phyloP scores from a whole-genome alignment of 2,797 vertebrate species.

The Anguilla obscura region DNA sequence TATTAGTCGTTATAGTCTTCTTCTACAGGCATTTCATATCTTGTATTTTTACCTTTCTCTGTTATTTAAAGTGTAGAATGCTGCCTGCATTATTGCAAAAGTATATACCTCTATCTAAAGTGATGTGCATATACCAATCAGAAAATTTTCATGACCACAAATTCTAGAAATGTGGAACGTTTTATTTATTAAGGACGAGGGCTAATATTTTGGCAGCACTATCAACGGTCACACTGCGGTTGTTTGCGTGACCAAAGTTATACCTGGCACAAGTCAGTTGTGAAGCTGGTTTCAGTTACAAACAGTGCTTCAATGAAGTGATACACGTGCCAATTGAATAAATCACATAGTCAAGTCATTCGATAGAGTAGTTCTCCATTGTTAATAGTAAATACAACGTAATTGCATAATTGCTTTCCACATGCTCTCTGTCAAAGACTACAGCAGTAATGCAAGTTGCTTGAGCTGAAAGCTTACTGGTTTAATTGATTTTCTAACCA shows the following conservation, averaged over 20 bases:
- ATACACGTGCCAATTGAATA: neutral
- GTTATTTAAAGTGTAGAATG: neutral
- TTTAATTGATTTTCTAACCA: slow-evolving; percentile 31
- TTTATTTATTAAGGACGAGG: neutral
- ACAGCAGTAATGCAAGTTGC: slow-evolving; percentile 8
- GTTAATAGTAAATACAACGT: neutral
- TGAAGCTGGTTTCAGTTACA: slow-evolving; percentile 4
- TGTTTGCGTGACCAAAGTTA: neutral
- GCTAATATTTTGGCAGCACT: neutral
- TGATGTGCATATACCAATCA: neutral
- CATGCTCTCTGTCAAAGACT: slow-evolving; percentile 10
- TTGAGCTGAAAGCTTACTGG: slow-evolving; percentile 20
- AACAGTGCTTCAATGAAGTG: neutral
- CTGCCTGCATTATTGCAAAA: too few species aligned
- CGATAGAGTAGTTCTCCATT: neutral
- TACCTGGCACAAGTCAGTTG: neutral
- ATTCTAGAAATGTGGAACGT: neutral
- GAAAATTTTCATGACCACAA: neutral
- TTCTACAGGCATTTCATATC: neutral
- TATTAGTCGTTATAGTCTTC: neutral
- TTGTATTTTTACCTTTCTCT: neutral
- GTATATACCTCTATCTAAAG: neutral
- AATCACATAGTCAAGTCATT: neutral
- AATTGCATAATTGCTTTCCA: neutral
- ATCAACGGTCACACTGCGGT: neutral